phyloP scores from a whole-genome alignment of 2,113 vertebrate species.

The Leucopternis melanops region DNA sequence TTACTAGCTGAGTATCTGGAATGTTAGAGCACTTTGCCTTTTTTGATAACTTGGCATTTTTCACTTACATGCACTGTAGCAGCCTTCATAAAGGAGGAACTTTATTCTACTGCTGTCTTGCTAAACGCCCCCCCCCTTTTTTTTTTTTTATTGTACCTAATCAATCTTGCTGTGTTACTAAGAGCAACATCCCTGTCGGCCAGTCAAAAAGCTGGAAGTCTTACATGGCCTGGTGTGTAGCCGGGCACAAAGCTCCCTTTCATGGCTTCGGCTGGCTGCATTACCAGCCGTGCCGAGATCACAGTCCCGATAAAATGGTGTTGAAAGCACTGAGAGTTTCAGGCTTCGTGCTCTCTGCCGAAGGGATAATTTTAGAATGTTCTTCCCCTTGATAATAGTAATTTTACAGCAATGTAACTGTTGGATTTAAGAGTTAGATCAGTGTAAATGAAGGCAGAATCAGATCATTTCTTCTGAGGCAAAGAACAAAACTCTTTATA shows the following conservation, averaged over 20 bases:
- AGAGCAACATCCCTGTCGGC: background rate
- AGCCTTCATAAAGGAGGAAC: background rate
- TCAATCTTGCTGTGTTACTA: conserved; percentile 36
- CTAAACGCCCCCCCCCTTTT: background rate
- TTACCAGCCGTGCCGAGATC: conserved; percentile 9
- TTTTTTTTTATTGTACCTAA: background rate
- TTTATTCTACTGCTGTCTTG: background rate
- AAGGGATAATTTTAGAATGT: conserved; percentile 59
- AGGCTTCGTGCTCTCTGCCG: background rate
- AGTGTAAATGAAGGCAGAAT: conserved; percentile 38
- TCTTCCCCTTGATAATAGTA: conserved; percentile 56
- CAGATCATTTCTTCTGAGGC: conserved; percentile 10
- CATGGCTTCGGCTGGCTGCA: conserved; percentile 2
- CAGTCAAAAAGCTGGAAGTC: conserved; percentile 17
- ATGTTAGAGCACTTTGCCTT: background rate
- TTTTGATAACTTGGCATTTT: background rate
- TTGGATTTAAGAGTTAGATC: conserved; percentile 42
- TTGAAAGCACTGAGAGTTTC: conserved; percentile 45
- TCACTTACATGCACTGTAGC: background rate
- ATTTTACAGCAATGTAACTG: conserved; percentile 45
- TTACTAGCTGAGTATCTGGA: background rate
- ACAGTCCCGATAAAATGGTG: background rate
- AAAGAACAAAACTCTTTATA: conserved; percentile 6
- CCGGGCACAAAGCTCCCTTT: conserved; percentile 39
- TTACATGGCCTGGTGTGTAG: background rate